Conservation (phyloP, 37 sponge, comb jelly and placozoan genomes). For the Trichoplax adhaerens region DNA sequence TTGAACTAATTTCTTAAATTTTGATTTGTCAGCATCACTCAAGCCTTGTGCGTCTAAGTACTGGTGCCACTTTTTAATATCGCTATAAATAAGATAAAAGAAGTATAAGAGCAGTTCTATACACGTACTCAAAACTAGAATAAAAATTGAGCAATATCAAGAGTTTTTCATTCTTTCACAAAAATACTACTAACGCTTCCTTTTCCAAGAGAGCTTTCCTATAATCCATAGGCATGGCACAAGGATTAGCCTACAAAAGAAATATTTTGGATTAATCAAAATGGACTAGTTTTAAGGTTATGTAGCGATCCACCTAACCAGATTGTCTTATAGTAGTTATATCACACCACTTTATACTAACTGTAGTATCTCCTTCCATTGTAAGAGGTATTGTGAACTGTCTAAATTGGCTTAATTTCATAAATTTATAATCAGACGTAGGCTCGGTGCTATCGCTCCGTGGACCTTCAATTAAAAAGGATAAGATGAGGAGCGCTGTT, state of each 20-base stretch:
- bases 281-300: too few relatives aligned
- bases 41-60: conserved; percentile 15
- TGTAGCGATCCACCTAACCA: too few relatives aligned
- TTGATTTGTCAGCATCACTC: conserved; percentile 17
- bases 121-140: not conserved
- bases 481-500: too few relatives aligned
- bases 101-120: not conserved
- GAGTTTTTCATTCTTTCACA: not conserved
- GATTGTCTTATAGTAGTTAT: too few relatives aligned
- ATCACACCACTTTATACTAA: too few relatives aligned
- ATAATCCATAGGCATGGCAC: conserved; percentile 28
- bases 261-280: not conserved
- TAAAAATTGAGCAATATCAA: not conserved
- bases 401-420: too few relatives aligned
- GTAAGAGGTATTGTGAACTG: too few relatives aligned
- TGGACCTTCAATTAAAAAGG: too few relatives aligned
- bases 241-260: conserved; percentile 18
- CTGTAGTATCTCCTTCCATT: too few relatives aligned
- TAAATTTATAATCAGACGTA: too few relatives aligned
- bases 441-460: too few relatives aligned
- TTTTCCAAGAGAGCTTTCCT: conserved; percentile 15
- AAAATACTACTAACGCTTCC: conserved; percentile 24
- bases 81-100: conserved; percentile 9
- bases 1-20: conserved; percentile 27
- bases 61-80: conserved; percentile 26